Percentiles rank a stretch among this genome's conserved stretches.
These are phyloP conservation scores for Mesembrinibis cayennensis DNA, from an alignment of 2,113 vertebrate species.

Conservation along the genomic window DNA sequence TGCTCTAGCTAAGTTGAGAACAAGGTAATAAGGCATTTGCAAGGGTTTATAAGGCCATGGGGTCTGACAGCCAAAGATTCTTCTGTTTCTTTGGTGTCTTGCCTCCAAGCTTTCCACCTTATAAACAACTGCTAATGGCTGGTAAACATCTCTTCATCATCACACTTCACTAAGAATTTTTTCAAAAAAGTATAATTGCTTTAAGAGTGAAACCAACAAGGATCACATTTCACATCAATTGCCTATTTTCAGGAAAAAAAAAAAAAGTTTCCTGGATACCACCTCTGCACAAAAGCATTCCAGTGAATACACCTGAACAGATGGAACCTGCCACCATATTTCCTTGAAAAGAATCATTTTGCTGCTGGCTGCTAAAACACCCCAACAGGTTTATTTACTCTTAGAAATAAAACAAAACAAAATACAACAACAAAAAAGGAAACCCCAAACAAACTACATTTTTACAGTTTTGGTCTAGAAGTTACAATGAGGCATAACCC, in stretches of 20 bases:
- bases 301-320: slow-evolving; percentile 51
- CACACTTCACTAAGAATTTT: not conserved
- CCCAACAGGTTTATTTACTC: slow-evolving; percentile 61
- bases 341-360: slow-evolving; percentile 36
- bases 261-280: slow-evolving; percentile 11
- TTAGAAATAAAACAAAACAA: slow-evolving; percentile 28
- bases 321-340: slow-evolving; percentile 37
- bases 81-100: slow-evolving; percentile 44
- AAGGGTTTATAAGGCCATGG: slow-evolving; percentile 58
- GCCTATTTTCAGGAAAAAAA: not conserved
- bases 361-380: slow-evolving; percentile 50
- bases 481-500: slow-evolving; percentile 12
- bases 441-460: slow-evolving; percentile 5
- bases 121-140: slow-evolving; percentile 68
- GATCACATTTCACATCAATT: not conserved
- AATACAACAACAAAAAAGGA: slow-evolving; percentile 22
- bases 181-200: slow-evolving; percentile 52
- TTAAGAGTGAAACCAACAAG: slow-evolving; percentile 41
- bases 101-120: slow-evolving; percentile 48
- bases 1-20: slow-evolving; percentile 65
- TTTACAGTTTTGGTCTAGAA: slow-evolving; percentile 67
- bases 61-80: slow-evolving; percentile 42
- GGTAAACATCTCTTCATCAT: slow-evolving; percentile 53
- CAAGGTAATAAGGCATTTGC: slow-evolving; percentile 71
- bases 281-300: slow-evolving; percentile 18